Evolutionary conservation across 2,888 invertebrate genomes (phyloP), one percentile per base, ranked within the genome.

Genomic region (Tipula confusa): DNA sequence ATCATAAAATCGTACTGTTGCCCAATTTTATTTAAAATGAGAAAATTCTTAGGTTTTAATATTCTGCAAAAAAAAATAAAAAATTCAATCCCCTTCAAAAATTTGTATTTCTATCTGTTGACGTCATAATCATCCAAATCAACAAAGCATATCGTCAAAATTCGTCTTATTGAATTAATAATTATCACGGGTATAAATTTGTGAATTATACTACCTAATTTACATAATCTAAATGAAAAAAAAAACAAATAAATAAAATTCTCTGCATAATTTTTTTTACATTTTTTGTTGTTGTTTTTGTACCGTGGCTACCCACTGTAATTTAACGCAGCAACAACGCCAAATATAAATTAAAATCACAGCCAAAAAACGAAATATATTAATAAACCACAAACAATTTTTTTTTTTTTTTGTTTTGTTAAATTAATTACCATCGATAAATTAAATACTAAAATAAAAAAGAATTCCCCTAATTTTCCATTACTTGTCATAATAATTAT

Each of bases 391-490:
- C 64, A 64, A n/a, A n/a, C n/a, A n/a, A n/a, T n/a, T n/a, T n/a
- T n/a, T n/a, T n/a, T n/a, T n/a, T n/a, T n/a, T n/a, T n/a, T n/a
- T n/a, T n/a, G n/a, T n/a, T 18, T 64, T 64, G 18, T 24, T 24
- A 48, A 64, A 64, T 64, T 64, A 64, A 64, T 64, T 64, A 64
- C 64, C 64, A 64, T 64, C 64, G 64, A 64, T 64, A 64, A 64
- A 64, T 64, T 64, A 64, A 64, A 43, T 43, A 43, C 7, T 43
- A 15, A 43, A 43, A 15, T 43, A 43, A 43, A 43, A n/a, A 43
- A 43, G 15, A 15, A 11, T 24, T 64, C 24, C 24, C 64, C 64
- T 24, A 24, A 64, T 24, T 64, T 64, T 64, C 24, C 64, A 64
- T 64, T 64, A 24, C 64, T 64, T 64, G 43, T 43, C 43, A 43